Evolutionary conservation across 1,140 invertebrate genomes (phyloP).

Genomic region (Drosophila parvula): DNA sequence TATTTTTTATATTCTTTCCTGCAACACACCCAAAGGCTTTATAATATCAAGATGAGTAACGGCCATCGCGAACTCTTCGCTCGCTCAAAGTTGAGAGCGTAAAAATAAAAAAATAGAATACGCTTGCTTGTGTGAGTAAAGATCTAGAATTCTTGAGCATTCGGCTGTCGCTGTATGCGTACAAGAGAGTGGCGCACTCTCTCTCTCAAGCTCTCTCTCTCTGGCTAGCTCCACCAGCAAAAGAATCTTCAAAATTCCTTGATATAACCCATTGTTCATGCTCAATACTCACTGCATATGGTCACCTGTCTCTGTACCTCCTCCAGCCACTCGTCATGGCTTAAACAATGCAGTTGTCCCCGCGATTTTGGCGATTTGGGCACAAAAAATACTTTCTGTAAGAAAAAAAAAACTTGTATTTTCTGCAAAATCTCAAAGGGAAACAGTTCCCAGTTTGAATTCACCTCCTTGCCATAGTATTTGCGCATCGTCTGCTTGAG

Average conservation of each 20-base stretch:
- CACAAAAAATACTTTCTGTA: slow-evolving; percentile 76
- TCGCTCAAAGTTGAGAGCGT: too few relatives aligned
- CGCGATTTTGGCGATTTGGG: slow-evolving; percentile 64
- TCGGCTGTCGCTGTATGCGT: too few relatives aligned
- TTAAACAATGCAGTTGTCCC: slow-evolving; percentile 53
- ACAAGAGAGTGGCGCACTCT: too few relatives aligned
- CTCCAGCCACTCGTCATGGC: slow-evolving; percentile 80
- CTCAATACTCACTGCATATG: slow-evolving; percentile 77
- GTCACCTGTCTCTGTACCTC: slow-evolving; percentile 75
- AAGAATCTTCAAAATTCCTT: not conserved
- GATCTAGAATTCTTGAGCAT: too few relatives aligned
- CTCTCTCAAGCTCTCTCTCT: too few relatives aligned
- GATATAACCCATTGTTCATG: not conserved
- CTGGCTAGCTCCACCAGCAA: too few relatives aligned
- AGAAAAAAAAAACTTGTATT: not conserved
- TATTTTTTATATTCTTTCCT: too few relatives aligned
- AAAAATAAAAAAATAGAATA: too few relatives aligned
- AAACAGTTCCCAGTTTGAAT: not conserved
- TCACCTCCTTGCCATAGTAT: slow-evolving; percentile 81
- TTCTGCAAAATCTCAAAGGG: not conserved
- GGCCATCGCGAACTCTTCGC: too few relatives aligned
- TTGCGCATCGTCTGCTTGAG: slow-evolving; percentile 86
- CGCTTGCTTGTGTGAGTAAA: too few relatives aligned
- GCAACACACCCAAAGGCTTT: too few relatives aligned
- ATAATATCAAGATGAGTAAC: too few relatives aligned